Percentiles rank a stretch among this genome's conserved stretches.
phyloP scores from a whole-genome alignment of 2,888 invertebrate genomes.

The Timandra comae region DNA sequence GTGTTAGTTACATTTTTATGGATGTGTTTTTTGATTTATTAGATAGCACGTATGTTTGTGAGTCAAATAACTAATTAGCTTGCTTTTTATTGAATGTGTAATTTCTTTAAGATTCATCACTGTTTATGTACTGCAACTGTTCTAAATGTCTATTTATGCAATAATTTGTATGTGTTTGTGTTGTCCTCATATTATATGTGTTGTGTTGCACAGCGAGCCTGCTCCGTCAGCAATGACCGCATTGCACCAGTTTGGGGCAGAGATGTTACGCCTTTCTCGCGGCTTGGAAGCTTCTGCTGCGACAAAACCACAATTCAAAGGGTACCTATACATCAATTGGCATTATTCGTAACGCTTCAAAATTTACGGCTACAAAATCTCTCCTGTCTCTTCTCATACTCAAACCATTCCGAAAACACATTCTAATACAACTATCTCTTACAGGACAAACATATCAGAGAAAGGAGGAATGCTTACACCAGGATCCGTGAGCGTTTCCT shows the following conservation, averaged over 20 bases:
- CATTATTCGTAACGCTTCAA: constrained; percentile 48
- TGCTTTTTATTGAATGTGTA: too few relatives aligned
- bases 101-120: too few relatives aligned
- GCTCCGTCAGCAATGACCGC: constrained; percentile 90
- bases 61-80: too few relatives aligned
- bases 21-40: too few relatives aligned
- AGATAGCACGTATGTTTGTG: too few relatives aligned
- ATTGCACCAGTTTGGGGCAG: constrained; percentile 89
- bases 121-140: too few relatives aligned
- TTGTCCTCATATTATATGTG: constrained; percentile 58
- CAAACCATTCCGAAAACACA: constrained; percentile 8
- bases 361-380: constrained; percentile 26
- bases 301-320: constrained; percentile 64
- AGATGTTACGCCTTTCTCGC: constrained; percentile 89
- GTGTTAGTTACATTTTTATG: too few relatives aligned
- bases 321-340: constrained; percentile 61
- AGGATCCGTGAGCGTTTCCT: constrained; percentile 64
- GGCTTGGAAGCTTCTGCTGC: constrained; percentile 84
- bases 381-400: constrained; percentile 18
- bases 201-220: constrained; percentile 80
- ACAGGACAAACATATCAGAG: constrained; percentile 61
- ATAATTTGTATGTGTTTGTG: constrained; percentile 34
- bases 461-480: constrained; percentile 66
- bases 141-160: too few relatives aligned
- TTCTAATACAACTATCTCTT: constrained; percentile 4